Evolutionary conservation across 2,797 vertebrate genomes (phyloP), one percentile per base, ranked within the genome.

Genomic region (Myotis vivesi): DNA sequence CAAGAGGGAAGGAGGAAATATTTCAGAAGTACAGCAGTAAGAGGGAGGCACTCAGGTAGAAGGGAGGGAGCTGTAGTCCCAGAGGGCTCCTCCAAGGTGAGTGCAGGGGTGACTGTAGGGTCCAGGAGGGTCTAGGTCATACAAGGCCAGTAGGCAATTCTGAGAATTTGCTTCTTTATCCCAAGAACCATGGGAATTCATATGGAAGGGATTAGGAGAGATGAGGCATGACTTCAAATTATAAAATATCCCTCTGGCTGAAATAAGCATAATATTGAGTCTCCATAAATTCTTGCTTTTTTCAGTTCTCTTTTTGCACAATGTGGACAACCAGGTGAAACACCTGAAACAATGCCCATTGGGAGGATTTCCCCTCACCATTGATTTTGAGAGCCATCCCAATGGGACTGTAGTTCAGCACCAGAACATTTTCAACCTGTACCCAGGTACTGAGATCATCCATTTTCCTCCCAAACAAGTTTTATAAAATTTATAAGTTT

Each of bases 321-420:
- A 16, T 36, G 2, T 69, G 22, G 49, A 53, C 8, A 30, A 23
- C 10, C 69, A 46, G 30, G 20, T 62, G 33, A 44, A 38, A 51
- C 12, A 1, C 7, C 25, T 12, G 19, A 53, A 59, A 5, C 6
- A 15, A 62, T 5, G 53, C n/a, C 22, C 28, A 4, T 15, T 41
- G 22, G 13, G 22, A 33, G 23, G 19, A n/a, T 30, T 33, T 19
- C 30, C 53, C 12, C 2, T 71, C 33, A 22, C 22, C 59, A 38
- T 3, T 49, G 57, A 68, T 69, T 68, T 46, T 4, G 2, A 16
- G 80, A 5, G 33, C 6, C 57, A 5, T 12, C 22, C 23, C 1
- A 10, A 41, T 2, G 13, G 20, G n/a, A 19, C 16, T 22, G 0
- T 0, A 4, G 13, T 51, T 51, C 22, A 30, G 23, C 5, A 28